Evolutionary conservation across 2,113 vertebrate species (phyloP), one percentile per base, ranked within the genome.

Genomic region (Centropus bengalensis): DNA sequence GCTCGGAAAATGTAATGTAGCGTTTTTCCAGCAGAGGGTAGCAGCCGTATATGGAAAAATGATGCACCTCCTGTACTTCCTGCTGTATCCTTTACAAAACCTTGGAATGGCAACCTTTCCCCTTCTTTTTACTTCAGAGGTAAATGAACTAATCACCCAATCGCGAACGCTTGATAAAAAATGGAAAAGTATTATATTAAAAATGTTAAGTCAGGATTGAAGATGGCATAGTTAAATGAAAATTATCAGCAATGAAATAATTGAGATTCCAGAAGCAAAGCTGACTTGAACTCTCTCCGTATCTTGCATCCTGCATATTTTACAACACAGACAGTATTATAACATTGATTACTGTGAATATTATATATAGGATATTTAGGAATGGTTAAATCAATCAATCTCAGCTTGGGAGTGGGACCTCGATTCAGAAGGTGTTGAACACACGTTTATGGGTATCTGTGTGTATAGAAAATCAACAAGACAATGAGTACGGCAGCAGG

Each of bases 11-110:
- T 64, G 95, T 30, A 82, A 86, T 2, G 42, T 5, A 36, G 6
- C 49, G 2, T 1, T 11, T 60, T 6, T 22, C 94, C 97, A 96
- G 96, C 84, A 97, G 97, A 96, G 97, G 88, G 96, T 10, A 88
- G 88, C 82, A 94, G 68, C 64, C 12, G 88, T 28, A 92, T n/a
- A 1, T 1, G 55, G 49, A 94, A 97, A 96, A 55, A 19, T 1
- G n/a, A 18, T 12, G 28, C 51, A 8, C 14, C 14, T 4, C 22
- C 14, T 4, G 14, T 4, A 24, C 58, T 19, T 55, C 60, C 42
- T 30, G 54, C 60, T 11, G 5, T 30, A 11, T 6, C 26, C 22
- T 21, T 10, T 20, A 5, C 20, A 12, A 71, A 54, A 62, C 49
- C 18, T 7, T 13, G 26, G 42, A 42, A 60, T 12, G 32, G 18